These are phyloP conservation scores for Suncus etruscus DNA, from an alignment of 2,113 vertebrate genomes.

Conservation along the genomic window DNA sequence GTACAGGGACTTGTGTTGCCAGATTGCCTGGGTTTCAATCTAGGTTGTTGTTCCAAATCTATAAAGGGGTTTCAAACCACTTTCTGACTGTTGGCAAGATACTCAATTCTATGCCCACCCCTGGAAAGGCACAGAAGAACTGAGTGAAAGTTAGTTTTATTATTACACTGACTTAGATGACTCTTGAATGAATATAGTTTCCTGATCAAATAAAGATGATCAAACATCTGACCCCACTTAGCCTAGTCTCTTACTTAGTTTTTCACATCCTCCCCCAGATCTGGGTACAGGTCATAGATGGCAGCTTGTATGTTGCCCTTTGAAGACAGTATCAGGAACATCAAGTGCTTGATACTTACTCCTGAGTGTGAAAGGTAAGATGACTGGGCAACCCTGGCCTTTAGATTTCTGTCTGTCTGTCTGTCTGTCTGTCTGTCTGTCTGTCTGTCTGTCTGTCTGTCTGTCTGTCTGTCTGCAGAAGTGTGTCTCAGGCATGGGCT, in stretches of 20 bases:
- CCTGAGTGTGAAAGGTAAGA: neutral
- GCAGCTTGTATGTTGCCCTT: neutral
- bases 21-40: neutral
- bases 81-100: conserved; percentile 21
- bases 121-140: neutral
- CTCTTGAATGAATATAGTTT: neutral
- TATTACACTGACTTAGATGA: neutral
- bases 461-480: neutral
- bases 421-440: no score
- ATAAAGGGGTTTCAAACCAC: neutral
- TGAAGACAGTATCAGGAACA: neutral
- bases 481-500: neutral
- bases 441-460: no score
- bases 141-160: neutral
- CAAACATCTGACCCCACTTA: neutral
- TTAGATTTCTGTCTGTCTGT: neutral
- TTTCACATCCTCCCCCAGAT: neutral
- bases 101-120: neutral
- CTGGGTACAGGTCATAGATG: neutral
- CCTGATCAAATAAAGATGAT: neutral
- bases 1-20: neutral
- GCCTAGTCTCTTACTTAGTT: neutral
- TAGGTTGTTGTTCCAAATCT: neutral
- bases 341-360: neutral
- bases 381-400: neutral